Evolutionary conservation across 2,113 vertebrate species (phyloP).

Genomic region (Urocitellus parryii): DNA sequence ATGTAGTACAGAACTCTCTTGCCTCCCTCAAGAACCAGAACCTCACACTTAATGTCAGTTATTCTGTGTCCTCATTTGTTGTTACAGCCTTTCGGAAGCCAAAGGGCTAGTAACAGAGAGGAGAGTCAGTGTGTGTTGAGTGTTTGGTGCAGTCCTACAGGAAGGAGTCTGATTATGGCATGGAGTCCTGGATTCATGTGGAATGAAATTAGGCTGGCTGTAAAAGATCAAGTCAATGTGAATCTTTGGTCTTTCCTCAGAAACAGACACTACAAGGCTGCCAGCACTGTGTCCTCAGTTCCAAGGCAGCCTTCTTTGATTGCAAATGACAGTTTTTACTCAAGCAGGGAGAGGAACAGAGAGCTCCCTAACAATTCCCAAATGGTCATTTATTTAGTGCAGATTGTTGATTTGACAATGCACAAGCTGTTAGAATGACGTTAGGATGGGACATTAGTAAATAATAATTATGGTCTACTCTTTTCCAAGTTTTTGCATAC

Average conservation of each 20-base stretch:
- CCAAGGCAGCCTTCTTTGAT: conserved; percentile 54
- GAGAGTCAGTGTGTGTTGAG: fast-evolving
- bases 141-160: conserved; percentile 8
- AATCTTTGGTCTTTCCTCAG: conserved; percentile 32
- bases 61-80: conserved; percentile 33
- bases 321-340: conserved; percentile 68
- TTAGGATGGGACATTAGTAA: conserved; percentile 57
- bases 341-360: conserved; percentile 70
- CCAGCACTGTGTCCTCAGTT: conserved; percentile 64
- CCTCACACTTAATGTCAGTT: conserved; percentile 63
- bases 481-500: background rate
- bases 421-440: conserved; percentile 76
- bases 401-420: conserved; percentile 78
- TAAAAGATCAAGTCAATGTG: conserved; percentile 50
- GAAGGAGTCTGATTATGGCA: background rate
- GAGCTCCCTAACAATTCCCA: conserved; percentile 75
- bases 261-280: conserved; percentile 35
- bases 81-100: conserved; percentile 55
- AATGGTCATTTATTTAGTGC: conserved; percentile 78
- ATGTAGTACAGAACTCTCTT: background rate
- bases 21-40: conserved; percentile 63
- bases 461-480: conserved; percentile 52
- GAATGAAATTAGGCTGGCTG: conserved; percentile 68
- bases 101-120: background rate
- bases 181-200: background rate